Base-by-base conservation (phyloP, 1,140 invertebrate genomes). In the Zophobas morio region DNA sequence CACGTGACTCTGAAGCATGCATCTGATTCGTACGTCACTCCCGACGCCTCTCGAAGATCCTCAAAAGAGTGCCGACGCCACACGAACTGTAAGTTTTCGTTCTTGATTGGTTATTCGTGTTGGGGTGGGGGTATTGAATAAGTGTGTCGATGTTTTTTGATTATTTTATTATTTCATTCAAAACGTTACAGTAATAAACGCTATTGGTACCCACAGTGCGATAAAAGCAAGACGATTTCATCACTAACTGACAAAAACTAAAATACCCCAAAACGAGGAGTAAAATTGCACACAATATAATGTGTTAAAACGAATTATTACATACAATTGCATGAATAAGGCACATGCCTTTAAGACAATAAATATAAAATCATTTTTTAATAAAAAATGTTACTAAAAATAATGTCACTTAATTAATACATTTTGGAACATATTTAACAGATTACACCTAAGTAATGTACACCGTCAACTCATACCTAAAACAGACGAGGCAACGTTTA, bases 181-280 rank as follows among this genome's bases (percentile, higher is more conserved):
- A 73, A 73, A 73, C 49, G 71, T 73, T 73, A 73, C 74, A 79
- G 70, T 71, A 80, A 80, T 54, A 78, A 72, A 76, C 60, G 54
- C 63, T 79, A 79, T 76, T 75, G 73, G 75, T 78, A 81, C 76
- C 73, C 80, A 81, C 20, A 74, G 80, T 81, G 80, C 80, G 76
- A 81, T 74, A 71, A 56, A 74, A 80, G 72, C 49, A 66, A 77
- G 51, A 76, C 75, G 71, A 75, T 56, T 47, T 74, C 63, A 76
- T 77, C 72, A 75, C 66, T 75, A 75, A 75, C 75, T 74, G 40
- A 74, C 63, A 72, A 66, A 74, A 63, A 76, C 35, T 51, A 60
- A 42, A 80, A 75, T 60, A 57, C 47, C 72, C 74, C 39, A 40
- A 78, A 73, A 80, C 70, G 54, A 57, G 79, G 77, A 77, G 46